These are phyloP conservation scores for Hydrochoerus hydrochaeris DNA, from an alignment of 2,113 vertebrate species.

Conservation along the genomic window DNA sequence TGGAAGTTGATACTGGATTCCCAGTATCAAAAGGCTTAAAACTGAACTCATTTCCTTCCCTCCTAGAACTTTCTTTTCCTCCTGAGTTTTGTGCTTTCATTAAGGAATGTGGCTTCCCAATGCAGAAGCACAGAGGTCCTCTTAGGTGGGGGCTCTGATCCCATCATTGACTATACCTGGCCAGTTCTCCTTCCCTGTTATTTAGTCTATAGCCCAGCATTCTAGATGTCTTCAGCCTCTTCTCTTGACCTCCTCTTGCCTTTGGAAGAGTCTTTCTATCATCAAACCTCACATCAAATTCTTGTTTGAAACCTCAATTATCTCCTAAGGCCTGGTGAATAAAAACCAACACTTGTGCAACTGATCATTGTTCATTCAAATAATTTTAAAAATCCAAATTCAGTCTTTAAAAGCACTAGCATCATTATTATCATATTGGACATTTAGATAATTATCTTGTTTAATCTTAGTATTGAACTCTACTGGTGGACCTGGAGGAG, in stretches of 20 bases:
- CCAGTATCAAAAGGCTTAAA: background rate
- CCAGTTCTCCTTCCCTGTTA: background rate
- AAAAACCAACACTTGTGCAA: background rate
- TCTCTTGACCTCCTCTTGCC: background rate
- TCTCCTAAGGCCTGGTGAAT: background rate
- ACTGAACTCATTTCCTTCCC: background rate
- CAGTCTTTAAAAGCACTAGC: background rate
- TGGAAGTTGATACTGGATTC: too few relatives aligned
- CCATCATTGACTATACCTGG: background rate
- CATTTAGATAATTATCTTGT: background rate
- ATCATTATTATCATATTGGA: background rate
- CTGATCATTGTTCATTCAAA: background rate
- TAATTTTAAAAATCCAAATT: constrained; percentile 33
- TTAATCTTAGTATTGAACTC: background rate
- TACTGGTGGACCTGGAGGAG: background rate
- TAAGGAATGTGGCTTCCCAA: background rate
- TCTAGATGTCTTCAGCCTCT: background rate
- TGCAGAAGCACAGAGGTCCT: background rate
- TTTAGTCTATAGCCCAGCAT: background rate
- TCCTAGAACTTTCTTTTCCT: constrained; percentile 33
- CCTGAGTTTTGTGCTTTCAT: constrained; percentile 1
- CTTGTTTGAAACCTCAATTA: constrained; percentile 20
- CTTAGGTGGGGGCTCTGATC: background rate
- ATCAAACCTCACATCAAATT: background rate
- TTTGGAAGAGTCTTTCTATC: background rate